phyloP scores from a whole-genome alignment of 2,113 vertebrate genomes.

The Baryphthengus martii region DNA sequence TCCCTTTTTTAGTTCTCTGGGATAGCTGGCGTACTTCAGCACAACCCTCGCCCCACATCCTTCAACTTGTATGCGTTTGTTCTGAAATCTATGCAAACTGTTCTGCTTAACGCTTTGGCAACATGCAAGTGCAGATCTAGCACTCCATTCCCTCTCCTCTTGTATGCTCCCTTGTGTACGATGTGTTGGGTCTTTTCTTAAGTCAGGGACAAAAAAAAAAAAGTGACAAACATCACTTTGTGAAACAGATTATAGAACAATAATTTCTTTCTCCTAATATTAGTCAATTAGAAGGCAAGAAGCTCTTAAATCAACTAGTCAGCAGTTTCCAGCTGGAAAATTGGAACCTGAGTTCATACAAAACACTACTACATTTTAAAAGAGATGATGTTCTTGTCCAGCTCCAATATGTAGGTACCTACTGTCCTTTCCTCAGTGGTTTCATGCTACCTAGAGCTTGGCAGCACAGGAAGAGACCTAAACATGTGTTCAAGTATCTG shows the following conservation, averaged over 20 bases:
- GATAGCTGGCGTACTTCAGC: neutral
- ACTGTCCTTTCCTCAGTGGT: neutral
- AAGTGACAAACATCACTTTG: neutral
- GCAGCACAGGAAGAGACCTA: neutral
- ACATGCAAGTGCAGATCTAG: neutral
- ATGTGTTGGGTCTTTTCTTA: neutral
- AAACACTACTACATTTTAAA: neutral
- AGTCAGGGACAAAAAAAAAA: neutral
- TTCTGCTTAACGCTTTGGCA: neutral
- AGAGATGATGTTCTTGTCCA: neutral
- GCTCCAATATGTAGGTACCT: neutral
- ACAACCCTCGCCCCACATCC: neutral
- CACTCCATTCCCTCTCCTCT: neutral
- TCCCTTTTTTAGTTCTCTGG: neutral
- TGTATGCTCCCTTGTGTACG: too few relatives aligned
- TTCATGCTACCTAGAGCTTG: neutral
- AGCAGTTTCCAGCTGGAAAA: neutral
- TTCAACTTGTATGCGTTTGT: neutral
- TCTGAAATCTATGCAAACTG: neutral
- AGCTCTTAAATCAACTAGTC: neutral
- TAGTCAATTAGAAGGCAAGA: neutral
- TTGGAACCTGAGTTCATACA: neutral
- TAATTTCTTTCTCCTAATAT: neutral
- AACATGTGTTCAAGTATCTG: too few relatives aligned
- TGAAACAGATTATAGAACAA: neutral